These are phyloP conservation scores for Scomber colias DNA, from an alignment of 2,113 vertebrate species.

Conservation along the genomic window DNA sequence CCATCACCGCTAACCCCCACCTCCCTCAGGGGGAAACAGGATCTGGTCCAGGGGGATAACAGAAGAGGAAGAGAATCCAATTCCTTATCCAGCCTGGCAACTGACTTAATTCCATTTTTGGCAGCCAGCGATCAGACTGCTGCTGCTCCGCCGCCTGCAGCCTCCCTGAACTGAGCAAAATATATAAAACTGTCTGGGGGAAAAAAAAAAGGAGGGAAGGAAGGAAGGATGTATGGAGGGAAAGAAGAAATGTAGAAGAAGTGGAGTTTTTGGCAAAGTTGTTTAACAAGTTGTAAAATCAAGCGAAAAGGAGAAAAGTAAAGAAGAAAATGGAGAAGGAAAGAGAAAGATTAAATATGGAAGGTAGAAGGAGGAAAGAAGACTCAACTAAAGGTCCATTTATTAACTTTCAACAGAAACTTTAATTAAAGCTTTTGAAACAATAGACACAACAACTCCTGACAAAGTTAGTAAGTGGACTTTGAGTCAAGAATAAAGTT, in stretches of 20 bases:
- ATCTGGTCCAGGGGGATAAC: constrained; percentile 82
- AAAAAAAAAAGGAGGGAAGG: constrained; percentile 1
- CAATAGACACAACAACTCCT: too few relatives aligned
- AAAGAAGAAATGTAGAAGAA: neutral
- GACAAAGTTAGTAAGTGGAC: too few relatives aligned
- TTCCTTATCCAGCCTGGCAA: constrained; percentile 76
- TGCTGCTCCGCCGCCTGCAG: constrained; percentile 47
- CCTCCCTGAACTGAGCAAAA: constrained; percentile 20
- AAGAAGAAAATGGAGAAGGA: neutral
- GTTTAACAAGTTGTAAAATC: too few relatives aligned
- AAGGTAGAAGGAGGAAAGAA: neutral
- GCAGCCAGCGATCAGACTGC: constrained; percentile 58
- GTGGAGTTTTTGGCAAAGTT: neutral
- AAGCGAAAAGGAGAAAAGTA: neutral
- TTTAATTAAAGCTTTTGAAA: too few relatives aligned
- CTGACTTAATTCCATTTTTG: constrained; percentile 77
- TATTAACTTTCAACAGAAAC: too few relatives aligned
- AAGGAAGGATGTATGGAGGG: neutral
- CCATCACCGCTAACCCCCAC: constrained; percentile 26
- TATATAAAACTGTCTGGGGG: neutral
- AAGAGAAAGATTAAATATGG: neutral
- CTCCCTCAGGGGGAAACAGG: constrained; percentile 56
- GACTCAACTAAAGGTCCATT: neutral
- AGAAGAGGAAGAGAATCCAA: constrained; percentile 69
- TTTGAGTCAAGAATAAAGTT: too few relatives aligned